Percentiles rank a stretch among this genome's conserved stretches.
Evolutionary conservation across 2,888 invertebrate genomes (phyloP).

Genomic region (Drosophila rellima): DNA sequence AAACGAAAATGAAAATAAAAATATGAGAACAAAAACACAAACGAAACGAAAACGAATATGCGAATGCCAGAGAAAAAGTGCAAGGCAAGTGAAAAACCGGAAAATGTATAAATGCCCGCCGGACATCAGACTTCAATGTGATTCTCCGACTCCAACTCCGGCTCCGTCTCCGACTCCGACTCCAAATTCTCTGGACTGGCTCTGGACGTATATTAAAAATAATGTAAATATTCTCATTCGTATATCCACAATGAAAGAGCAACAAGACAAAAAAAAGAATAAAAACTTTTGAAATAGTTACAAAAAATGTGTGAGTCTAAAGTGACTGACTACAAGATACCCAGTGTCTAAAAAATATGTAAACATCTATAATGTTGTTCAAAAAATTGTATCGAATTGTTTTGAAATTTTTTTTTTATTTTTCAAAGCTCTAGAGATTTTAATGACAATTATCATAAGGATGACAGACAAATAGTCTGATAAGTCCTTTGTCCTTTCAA

Average conservation of each 20-base stretch:
- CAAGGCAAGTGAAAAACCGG: slow-evolving; percentile 49
- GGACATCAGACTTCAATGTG: slow-evolving; percentile 31
- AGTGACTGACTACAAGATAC: neutral
- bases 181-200: slow-evolving; percentile 28
- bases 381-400: no score
- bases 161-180: slow-evolving; percentile 4
- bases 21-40: neutral
- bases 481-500: neutral
- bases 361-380: no score
- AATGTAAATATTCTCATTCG: slow-evolving; percentile 52
- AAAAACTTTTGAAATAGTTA: slow-evolving; percentile 9
- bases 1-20: slow-evolving; percentile 7
- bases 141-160: slow-evolving; percentile 10
- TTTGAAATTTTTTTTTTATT: no score
- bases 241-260: slow-evolving; percentile 41
- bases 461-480: no score
- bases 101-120: slow-evolving; percentile 54
- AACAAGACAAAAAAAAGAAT: slow-evolving; percentile 38
- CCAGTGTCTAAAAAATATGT: neutral
- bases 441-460: no score
- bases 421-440: no score
- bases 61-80: slow-evolving; percentile 45
- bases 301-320: neutral
- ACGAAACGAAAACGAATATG: neutral
- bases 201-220: slow-evolving; percentile 49